A percentile compares a stretch with the other conserved stretches of the same genome.
Conservation (phyloP, 2,888 invertebrate genomes). For the Cephus rjabovi region DNA sequence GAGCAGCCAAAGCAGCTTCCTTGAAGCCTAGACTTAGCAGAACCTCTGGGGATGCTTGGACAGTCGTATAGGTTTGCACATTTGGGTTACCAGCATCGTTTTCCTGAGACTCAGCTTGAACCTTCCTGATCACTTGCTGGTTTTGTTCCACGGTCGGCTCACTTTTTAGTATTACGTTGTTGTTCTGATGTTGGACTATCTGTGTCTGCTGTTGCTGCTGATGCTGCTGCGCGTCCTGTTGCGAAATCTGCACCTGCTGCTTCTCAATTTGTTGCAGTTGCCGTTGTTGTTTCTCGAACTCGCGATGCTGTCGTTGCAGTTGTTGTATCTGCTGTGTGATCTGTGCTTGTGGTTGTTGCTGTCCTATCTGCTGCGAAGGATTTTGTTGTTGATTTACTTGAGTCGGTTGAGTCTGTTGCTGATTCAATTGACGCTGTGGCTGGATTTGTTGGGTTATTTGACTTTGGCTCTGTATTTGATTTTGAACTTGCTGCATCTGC, state of each 20-base stretch:
- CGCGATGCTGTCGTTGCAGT: constrained; percentile 45
- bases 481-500: constrained; percentile 62
- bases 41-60: constrained; percentile 58
- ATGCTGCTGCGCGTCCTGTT: constrained; percentile 39
- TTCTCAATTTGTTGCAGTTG: constrained; percentile 58
- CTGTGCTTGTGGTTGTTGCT: constrained; percentile 31
- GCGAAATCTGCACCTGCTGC: constrained; percentile 51
- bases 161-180: constrained; percentile 53
- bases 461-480: constrained; percentile 56
- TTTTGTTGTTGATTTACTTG: constrained; percentile 23
- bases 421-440: constrained; percentile 35
- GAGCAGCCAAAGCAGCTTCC: constrained; percentile 47
- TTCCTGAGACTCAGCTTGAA: constrained; percentile 50
- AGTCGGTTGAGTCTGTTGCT: constrained; percentile 20
- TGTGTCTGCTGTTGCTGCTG: constrained; percentile 39
- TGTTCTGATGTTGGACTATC: constrained; percentile 52
- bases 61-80: constrained; percentile 55
- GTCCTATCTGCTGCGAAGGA: constrained; percentile 10
- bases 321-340: constrained; percentile 43
- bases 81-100: constrained; percentile 48
- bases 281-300: constrained; percentile 51
- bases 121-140: constrained; percentile 54
- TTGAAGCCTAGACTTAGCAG: constrained; percentile 61
- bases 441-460: constrained; percentile 54
- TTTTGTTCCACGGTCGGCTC: constrained; percentile 47